Percentiles rank a stretch among this genome's conserved stretches.
Conservation (phyloP, 2,888 invertebrate genomes). For the Melipona bicolor region DNA sequence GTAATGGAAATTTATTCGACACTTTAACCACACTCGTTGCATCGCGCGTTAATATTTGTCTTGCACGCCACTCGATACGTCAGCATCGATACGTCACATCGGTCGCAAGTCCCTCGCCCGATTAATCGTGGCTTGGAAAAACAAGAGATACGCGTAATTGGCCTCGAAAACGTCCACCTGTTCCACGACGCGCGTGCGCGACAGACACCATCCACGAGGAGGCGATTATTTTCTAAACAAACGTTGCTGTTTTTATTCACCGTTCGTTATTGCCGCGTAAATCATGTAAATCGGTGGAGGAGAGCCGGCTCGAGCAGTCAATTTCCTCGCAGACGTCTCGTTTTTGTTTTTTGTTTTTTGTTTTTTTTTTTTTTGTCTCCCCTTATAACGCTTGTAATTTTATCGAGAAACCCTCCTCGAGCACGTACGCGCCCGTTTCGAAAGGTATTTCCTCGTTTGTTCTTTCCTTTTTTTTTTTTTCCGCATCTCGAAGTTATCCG, state of each 20-base stretch:
- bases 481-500: neutral
- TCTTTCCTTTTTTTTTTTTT: neutral
- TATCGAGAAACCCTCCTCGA: neutral
- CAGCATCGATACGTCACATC: neutral
- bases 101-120: neutral
- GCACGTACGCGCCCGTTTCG: conserved; percentile 15
- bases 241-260: conserved; percentile 45
- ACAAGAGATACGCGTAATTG: conserved; percentile 32
- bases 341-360: neutral
- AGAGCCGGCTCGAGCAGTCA: conserved; percentile 17
- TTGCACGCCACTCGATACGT: neutral
- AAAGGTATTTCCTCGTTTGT: neutral
- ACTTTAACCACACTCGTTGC: too few species aligned
- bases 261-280: conserved; percentile 47
- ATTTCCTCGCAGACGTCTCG: conserved; percentile 28
- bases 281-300: conserved; percentile 32
- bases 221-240: conserved; percentile 58
- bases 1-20: too few species aligned
- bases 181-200: conserved; percentile 21
- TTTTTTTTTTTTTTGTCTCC: neutral
- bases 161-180: conserved; percentile 43
- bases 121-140: conserved; percentile 49
- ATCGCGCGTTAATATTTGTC: conserved; percentile 10
- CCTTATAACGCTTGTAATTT: conserved; percentile 26
- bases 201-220: conserved; percentile 13